A percentile compares a stretch with the other conserved stretches of the same genome.
Evolutionary conservation across 2,888 invertebrate species (phyloP).

Genomic region (Lymantria monacha): DNA sequence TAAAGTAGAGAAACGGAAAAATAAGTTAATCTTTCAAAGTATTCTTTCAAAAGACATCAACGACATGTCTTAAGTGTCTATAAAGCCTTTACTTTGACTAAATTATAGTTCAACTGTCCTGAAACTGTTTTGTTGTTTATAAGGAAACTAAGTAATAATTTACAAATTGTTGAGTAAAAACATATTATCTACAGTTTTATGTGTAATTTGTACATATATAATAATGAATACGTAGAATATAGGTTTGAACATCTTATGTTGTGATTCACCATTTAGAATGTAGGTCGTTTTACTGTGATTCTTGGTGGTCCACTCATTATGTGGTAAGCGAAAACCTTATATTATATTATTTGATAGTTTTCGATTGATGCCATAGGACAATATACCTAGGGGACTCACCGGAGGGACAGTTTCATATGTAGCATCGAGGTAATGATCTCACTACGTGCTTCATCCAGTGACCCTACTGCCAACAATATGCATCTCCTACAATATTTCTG

Average conservation of each 20-base stretch:
- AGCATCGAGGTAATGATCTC: slow-evolving; percentile 63
- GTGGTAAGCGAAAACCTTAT: not conserved
- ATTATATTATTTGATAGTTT: not conserved
- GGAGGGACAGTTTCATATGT: slow-evolving; percentile 37
- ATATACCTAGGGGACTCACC: not conserved
- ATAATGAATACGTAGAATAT: too few relatives aligned
- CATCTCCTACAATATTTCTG: too few relatives aligned
- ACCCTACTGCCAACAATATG: slow-evolving; percentile 8
- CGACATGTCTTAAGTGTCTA: not conserved
- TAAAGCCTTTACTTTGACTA: not conserved
- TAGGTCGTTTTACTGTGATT: not conserved
- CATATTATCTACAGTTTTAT: too few relatives aligned
- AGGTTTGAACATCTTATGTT: too few relatives aligned
- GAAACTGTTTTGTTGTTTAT: not conserved
- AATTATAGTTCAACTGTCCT: too few relatives aligned
- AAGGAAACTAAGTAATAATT: not conserved
- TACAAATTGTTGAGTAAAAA: too few relatives aligned
- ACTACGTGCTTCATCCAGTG: slow-evolving; percentile 50
- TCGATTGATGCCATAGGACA: not conserved
- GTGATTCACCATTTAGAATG: not conserved
- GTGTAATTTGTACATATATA: too few relatives aligned
- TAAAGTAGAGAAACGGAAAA: too few relatives aligned
- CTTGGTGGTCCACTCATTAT: not conserved
- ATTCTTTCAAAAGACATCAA: not conserved
- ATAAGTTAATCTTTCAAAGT: too few relatives aligned